phyloP scores from a whole-genome alignment of 2,888 invertebrate species.

The Schizaphis graminum region DNA sequence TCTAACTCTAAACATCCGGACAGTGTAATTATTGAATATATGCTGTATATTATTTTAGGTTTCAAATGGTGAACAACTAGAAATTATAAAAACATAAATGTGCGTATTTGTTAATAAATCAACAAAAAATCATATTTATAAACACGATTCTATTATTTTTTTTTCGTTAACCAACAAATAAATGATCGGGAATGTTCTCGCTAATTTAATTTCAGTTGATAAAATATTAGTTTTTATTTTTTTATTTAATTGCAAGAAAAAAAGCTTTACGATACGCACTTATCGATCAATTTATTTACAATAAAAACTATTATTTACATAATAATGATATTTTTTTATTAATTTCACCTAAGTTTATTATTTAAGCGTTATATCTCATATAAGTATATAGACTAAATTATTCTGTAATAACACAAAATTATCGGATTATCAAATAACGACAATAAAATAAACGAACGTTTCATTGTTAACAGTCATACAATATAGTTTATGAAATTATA shows the following conservation, averaged over 20 bases:
- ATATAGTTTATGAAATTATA: not conserved
- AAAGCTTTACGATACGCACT: not conserved
- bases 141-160: conserved; percentile 6
- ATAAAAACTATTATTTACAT: not conserved
- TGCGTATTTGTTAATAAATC: not conserved
- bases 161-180: not conserved
- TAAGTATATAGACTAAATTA: not conserved
- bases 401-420: not conserved
- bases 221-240: not conserved
- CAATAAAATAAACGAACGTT: not conserved
- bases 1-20: conserved; percentile 33
- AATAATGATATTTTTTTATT: not conserved
- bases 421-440: not conserved
- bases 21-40: not conserved
- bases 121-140: conserved; percentile 23
- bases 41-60: not conserved
- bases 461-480: not conserved
- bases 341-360: not conserved
- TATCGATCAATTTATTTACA: not conserved
- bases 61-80: not conserved
- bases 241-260: not conserved
- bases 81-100: not conserved
- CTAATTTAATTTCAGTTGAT: not conserved
- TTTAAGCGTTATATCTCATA: not conserved
- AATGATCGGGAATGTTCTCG: not conserved